These are phyloP conservation scores for Ormia ochracea DNA, from an alignment of 2,888 invertebrate species.

Conservation along the genomic window DNA sequence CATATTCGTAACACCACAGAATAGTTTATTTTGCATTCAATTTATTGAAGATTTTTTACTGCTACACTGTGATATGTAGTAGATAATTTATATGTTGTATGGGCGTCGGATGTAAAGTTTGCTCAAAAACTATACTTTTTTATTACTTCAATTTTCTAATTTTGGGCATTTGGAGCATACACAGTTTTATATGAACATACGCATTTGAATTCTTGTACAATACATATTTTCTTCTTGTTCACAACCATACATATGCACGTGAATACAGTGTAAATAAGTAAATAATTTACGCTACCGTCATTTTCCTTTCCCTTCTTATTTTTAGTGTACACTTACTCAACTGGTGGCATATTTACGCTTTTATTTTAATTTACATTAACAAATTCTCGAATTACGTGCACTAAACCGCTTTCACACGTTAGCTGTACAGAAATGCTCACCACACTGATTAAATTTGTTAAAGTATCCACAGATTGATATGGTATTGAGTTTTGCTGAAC, in stretches of 20 bases:
- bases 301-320: neutral
- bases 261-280: too few relatives aligned
- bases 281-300: conserved; percentile 37
- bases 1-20: neutral
- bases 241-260: too few relatives aligned
- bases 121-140: conserved; percentile 28
- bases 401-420: conserved; percentile 39
- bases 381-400: neutral
- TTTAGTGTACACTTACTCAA: conserved; percentile 64
- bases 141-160: neutral
- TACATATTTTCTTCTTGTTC: too few relatives aligned
- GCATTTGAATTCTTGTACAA: too few relatives aligned
- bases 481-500: conserved; percentile 25
- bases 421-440: conserved; percentile 47
- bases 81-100: conserved; percentile 11
- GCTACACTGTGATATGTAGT: neutral
- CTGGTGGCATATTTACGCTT: conserved; percentile 62
- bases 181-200: too few relatives aligned
- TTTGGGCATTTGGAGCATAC: too few relatives aligned
- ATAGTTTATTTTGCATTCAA: neutral
- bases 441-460: conserved; percentile 33
- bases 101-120: conserved; percentile 54
- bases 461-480: conserved; percentile 17
- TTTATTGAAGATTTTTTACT: neutral
- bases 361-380: conserved; percentile 3